phyloP scores from a whole-genome alignment of 2,797 vertebrate species.

The Anomalospiza imberbis region DNA sequence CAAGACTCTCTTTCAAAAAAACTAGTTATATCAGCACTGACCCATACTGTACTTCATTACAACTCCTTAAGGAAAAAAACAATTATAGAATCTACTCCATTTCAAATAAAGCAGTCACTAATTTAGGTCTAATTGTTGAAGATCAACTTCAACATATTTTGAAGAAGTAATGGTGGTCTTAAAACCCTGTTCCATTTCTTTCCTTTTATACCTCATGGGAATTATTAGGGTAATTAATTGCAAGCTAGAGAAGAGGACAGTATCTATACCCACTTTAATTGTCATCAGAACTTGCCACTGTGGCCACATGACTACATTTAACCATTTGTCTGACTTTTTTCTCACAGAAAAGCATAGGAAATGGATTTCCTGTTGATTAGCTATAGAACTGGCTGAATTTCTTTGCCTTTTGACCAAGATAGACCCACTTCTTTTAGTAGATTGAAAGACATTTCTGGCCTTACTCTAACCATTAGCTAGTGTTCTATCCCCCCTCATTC shows the following conservation, averaged over 20 bases:
- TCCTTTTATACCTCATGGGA: background rate
- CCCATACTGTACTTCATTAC: background rate
- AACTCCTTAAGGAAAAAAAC: background rate
- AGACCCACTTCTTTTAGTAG: background rate
- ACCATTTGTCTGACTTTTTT: background rate
- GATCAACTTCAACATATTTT: background rate
- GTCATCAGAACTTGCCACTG: background rate
- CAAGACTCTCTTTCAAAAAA: background rate
- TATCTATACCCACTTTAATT: background rate
- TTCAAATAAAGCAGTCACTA: background rate
- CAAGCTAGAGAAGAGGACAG: background rate
- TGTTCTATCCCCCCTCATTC: background rate
- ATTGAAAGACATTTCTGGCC: background rate
- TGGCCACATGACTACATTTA: background rate
- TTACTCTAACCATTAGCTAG: background rate
- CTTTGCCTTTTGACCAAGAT: background rate
- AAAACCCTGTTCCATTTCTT: background rate
- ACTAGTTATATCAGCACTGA: background rate
- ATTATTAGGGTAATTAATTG: background rate
- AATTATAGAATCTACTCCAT: background rate
- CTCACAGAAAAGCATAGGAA: background rate
- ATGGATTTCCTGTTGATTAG: background rate
- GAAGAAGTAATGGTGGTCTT: background rate
- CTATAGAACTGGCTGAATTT: background rate
- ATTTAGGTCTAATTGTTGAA: background rate